These are phyloP conservation scores for Erannis defoliaria DNA, from an alignment of 2,888 invertebrate genomes.

Conservation along the genomic window DNA sequence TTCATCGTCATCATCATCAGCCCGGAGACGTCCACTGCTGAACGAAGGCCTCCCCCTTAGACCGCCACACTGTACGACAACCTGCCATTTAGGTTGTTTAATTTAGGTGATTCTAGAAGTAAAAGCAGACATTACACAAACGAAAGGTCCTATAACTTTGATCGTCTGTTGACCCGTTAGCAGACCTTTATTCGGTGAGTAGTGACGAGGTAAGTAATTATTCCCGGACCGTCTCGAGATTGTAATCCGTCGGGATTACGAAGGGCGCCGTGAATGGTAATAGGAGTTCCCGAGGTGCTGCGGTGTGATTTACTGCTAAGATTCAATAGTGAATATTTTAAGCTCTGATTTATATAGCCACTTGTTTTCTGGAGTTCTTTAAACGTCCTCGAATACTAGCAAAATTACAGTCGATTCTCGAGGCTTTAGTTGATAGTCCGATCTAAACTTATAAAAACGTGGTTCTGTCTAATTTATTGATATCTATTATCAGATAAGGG, in stretches of 20 bases:
- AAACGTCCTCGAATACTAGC: constrained; percentile 31
- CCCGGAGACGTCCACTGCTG: no score
- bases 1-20: no score
- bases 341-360: constrained; percentile 75
- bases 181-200: constrained; percentile 62
- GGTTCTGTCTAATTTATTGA: no score
- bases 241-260: constrained; percentile 84
- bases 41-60: no score
- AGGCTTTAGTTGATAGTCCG: no score
- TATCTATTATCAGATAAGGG: no score
- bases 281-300: constrained; percentile 81
- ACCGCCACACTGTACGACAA: no score
- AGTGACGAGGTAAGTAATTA: constrained; percentile 81
- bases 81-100: no score
- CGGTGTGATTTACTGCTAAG: constrained; percentile 85
- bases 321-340: constrained; percentile 86
- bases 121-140: constrained; percentile 44
- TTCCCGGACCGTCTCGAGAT: constrained; percentile 81
- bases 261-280: constrained; percentile 85
- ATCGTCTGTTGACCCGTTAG: constrained; percentile 54
- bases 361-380: constrained; percentile 60
- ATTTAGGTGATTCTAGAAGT: constrained; percentile 28
- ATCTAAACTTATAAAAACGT: no score
- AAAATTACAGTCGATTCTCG: not conserved
- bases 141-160: constrained; percentile 56